These are phyloP conservation scores for Prionace glauca DNA, from an alignment of 2,797 vertebrate genomes.

Conservation along the genomic window DNA sequence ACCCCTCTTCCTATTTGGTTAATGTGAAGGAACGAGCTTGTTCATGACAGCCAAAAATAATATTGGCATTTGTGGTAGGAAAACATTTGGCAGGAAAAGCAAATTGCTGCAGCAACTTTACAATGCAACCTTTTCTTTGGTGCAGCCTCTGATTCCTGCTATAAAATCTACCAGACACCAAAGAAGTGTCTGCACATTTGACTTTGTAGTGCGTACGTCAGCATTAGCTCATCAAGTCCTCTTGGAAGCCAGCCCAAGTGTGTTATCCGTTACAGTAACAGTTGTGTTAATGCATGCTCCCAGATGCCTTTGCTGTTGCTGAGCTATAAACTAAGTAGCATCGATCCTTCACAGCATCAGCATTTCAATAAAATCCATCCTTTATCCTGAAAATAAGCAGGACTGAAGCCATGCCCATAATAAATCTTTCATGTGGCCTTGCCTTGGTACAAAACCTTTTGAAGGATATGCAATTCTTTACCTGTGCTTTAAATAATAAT, in stretches of 20 bases:
- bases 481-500: background rate
- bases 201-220: constrained; percentile 18
- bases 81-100: constrained; percentile 18
- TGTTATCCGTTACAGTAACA: background rate
- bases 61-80: background rate
- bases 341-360: constrained; percentile 20
- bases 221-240: background rate
- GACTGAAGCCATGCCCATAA: constrained; percentile 40
- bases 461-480: constrained; percentile 36
- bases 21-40: background rate
- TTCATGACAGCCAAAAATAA: background rate
- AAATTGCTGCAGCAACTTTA: background rate
- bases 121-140: background rate
- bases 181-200: constrained; percentile 6
- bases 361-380: background rate
- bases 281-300: background rate
- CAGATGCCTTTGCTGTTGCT: background rate
- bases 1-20: background rate
- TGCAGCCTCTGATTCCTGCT: background rate
- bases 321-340: constrained; percentile 6
- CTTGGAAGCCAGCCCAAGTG: background rate
- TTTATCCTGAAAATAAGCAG: constrained; percentile 29
- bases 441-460: constrained; percentile 39
- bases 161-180: constrained; percentile 1
- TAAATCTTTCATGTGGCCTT: constrained; percentile 41